These are phyloP conservation scores for Scaptomyza graminum DNA, from an alignment of 1,140 invertebrate species.

Conservation along the genomic window DNA sequence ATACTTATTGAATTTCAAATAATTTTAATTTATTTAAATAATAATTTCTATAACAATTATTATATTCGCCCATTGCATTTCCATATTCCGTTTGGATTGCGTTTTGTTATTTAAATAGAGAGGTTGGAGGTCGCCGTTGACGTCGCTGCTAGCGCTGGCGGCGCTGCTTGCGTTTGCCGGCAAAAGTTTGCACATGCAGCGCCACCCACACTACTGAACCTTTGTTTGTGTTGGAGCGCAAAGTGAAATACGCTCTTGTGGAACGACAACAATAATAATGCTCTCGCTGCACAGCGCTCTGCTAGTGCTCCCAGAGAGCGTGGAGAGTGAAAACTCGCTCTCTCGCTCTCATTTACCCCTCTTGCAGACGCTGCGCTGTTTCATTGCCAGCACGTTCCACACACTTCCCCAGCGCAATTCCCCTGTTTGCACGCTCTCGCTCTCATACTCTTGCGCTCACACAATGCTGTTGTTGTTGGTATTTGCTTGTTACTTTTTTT, in stretches of 20 bases:
- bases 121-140: slow-evolving; percentile 27
- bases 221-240: slow-evolving; percentile 44
- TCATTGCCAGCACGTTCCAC: slow-evolving; percentile 34
- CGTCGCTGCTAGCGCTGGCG: slow-evolving; percentile 25
- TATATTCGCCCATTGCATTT: no score
- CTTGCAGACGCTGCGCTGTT: slow-evolving; percentile 50
- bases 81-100: background rate
- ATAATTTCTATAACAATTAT: no score
- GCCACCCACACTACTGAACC: slow-evolving; percentile 6
- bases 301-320: slow-evolving; percentile 27
- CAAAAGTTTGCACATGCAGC: slow-evolving; percentile 57
- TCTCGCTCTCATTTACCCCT: slow-evolving; percentile 12
- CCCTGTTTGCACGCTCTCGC: slow-evolving; percentile 25
- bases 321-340: slow-evolving; percentile 11
- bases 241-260: background rate
- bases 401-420: slow-evolving; percentile 37
- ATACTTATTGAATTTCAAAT: no score
- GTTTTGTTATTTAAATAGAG: background rate
- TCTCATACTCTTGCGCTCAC: slow-evolving; percentile 2
- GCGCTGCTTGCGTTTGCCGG: slow-evolving; percentile 53
- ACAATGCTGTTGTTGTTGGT: background rate
- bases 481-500: slow-evolving; percentile 22
- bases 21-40: no score
- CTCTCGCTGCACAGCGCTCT: slow-evolving; percentile 9
- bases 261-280: slow-evolving; percentile 44